Base-by-base conservation (phyloP, 1,140 invertebrate genomes). In the Asbolus verrucosus region DNA sequence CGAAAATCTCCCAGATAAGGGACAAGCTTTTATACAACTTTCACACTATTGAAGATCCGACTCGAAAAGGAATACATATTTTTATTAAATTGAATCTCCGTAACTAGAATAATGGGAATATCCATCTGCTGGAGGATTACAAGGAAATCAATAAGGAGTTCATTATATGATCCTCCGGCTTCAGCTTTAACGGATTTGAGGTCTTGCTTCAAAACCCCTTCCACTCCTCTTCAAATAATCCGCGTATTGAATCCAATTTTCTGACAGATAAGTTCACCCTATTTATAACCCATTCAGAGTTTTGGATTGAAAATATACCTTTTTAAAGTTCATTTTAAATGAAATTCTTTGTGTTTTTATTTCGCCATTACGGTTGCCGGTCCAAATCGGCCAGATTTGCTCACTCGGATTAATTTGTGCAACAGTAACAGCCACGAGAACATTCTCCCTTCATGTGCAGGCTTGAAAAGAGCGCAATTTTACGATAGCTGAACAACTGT, bases 141-240 rank as follows among this genome's bases (percentile, higher is more conserved):
- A 73, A 67, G 62, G 71, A 71, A 75, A 75, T 75, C 73, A 75
- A 75, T 75, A 75, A 71, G 65, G 66, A 71, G 66, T 75, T 75
- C 71, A 75, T 75, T 75, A 75, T 73, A 71, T 73, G 71, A 73
- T 75, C 65, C 68, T 36, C 14, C 41, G 67, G 71, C 65, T 71
- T 73, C 63, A 61, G 70, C 66, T 67, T 70, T 70, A 70, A 65
- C 73, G 66, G 73, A 75, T 75, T 75, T 70, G 68, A 66, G 72
- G 60, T 62, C 65, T 66, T 73, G 69, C 65, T 68, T 70, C 43
- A 65, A 65, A 66, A 54, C 63, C 60, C 50, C 27, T 65, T 65
- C 50, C 50, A 50, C 61, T 68, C 43, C 68, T 70, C 43, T 36
- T 61, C 27, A 65, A 69, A 63, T 73, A 73, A 73, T 73, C 71